phyloP scores from a whole-genome alignment of 2,888 invertebrate species.

The Rhagonycha fulva region DNA sequence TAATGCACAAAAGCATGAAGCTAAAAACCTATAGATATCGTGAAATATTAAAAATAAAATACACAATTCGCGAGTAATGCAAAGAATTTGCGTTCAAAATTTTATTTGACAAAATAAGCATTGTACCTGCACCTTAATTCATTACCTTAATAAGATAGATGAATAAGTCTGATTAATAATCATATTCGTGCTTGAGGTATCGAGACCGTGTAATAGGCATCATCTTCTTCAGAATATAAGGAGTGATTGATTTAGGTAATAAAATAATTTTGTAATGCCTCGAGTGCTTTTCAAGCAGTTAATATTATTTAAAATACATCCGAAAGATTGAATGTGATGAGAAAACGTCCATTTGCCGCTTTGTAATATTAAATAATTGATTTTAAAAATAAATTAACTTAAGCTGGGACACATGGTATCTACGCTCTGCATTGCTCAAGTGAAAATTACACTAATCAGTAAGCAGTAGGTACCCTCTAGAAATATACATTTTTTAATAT shows the following conservation, averaged over 20 bases:
- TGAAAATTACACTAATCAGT: neutral
- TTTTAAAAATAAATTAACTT: constrained; percentile 20
- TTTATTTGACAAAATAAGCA: neutral
- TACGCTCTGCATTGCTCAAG: neutral
- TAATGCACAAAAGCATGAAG: constrained; percentile 12
- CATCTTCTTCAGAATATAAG: constrained; percentile 20
- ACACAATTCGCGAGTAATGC: neutral
- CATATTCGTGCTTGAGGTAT: constrained; percentile 26
- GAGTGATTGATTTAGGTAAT: constrained; percentile 32
- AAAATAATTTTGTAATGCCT: constrained; percentile 30
- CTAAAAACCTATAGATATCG: neutral
- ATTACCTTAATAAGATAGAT: constrained; percentile 21
- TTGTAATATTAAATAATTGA: constrained; percentile 25
- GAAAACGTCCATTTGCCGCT: constrained; percentile 21
- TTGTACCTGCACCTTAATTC: constrained; percentile 1
- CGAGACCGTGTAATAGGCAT: constrained; percentile 23
- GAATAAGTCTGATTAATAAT: constrained; percentile 30
- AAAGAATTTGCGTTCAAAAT: neutral
- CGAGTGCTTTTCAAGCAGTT: constrained; percentile 21
- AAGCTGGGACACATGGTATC: neutral
- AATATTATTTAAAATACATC: constrained; percentile 23
- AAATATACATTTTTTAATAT: neutral
- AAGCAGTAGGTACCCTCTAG: neutral
- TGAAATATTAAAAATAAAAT: neutral
- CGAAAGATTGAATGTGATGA: constrained; percentile 22